phyloP scores from a whole-genome alignment of 1,140 invertebrate genomes.

The Ceratina australensis region DNA sequence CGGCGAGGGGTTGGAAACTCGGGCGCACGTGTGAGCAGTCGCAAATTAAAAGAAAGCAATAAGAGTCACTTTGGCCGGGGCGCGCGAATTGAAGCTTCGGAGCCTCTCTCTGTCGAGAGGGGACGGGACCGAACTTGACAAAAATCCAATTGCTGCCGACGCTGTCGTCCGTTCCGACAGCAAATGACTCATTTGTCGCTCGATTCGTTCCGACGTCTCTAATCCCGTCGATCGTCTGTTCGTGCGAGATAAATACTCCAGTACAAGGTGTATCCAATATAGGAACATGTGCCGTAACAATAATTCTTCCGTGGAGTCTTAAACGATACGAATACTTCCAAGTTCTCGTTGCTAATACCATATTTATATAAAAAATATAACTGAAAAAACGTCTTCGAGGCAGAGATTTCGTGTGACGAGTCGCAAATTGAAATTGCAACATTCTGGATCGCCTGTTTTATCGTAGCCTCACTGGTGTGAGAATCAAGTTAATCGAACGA shows the following conservation, averaged over 20 bases:
- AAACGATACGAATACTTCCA: too few species aligned
- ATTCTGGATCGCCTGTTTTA: too few species aligned
- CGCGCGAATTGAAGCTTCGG: constrained; percentile 39
- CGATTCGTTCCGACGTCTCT: constrained; percentile 26
- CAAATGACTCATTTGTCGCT: constrained; percentile 45
- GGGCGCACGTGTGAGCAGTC: constrained; percentile 54
- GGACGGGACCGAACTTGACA: neutral
- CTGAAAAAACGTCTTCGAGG: too few species aligned
- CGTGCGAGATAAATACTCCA: neutral
- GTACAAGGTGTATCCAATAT: neutral
- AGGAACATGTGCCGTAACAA: neutral
- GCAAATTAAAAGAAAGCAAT: constrained; percentile 64
- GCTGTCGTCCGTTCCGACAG: neutral
- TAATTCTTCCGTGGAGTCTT: too few species aligned
- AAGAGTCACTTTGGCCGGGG: constrained; percentile 53
- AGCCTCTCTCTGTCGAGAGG: neutral
- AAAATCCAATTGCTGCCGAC: constrained; percentile 41
- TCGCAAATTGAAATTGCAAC: too few species aligned
- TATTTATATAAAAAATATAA: too few species aligned
- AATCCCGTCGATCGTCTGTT: constrained; percentile 11
- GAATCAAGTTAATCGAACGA: neutral
- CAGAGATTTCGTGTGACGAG: too few species aligned
- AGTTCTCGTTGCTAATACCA: too few species aligned
- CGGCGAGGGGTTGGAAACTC: constrained; percentile 22
- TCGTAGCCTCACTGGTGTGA: too few species aligned